Evolutionary conservation across 2,888 invertebrate genomes (phyloP), one percentile per base, ranked within the genome.

Genomic region (Polia nebulosa): DNA sequence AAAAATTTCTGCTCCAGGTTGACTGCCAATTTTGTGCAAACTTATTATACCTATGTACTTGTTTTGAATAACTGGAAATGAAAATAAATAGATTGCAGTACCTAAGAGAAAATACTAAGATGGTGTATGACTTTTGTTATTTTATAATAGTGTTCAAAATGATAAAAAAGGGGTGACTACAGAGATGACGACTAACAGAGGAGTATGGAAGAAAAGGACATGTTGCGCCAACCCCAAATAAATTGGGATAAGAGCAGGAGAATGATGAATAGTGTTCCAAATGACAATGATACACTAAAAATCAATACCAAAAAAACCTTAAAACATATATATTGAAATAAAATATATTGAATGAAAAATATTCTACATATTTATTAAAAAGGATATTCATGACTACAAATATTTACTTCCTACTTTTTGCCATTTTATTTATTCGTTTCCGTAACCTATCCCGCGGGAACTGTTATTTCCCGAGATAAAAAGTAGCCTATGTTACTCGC

Each of bases 1-100:
- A 27, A 44, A 59, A 52, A 63, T 52, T 69, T 67, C 22, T 34
- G 45, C 55, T 67, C 20, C 47, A 67, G 39, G 57, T 25, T 78
- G 47, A 41, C 17, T 47, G 47, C 1, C 15, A 45, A 61, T 70
- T 53, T 53, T n/a, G 25, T 44, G 17, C 11, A 27, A 60, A 41
- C 13, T 27, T 49, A 17, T 49, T 41, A 15, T 41, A 41, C 6
- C 15, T 39, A 41, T n/a, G 39, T 8, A 41, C 3, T 15, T 44
- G 2, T 51, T 27, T 36, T 8, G 3, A 34, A 63, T 51, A n/a
- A 39, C 2, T n/a, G 7, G 22, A 41, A 34, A 45, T 44, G 11
- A n/a, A 29, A 29, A 49, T 34, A 25, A 45, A 9, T 17, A 7
- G 6, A 20, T 20, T 25, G n/a, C 13, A 8, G 34, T 39, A 1